Evolutionary conservation across 2,888 invertebrate genomes (phyloP).

Genomic region (Drosophila kokeensis): DNA sequence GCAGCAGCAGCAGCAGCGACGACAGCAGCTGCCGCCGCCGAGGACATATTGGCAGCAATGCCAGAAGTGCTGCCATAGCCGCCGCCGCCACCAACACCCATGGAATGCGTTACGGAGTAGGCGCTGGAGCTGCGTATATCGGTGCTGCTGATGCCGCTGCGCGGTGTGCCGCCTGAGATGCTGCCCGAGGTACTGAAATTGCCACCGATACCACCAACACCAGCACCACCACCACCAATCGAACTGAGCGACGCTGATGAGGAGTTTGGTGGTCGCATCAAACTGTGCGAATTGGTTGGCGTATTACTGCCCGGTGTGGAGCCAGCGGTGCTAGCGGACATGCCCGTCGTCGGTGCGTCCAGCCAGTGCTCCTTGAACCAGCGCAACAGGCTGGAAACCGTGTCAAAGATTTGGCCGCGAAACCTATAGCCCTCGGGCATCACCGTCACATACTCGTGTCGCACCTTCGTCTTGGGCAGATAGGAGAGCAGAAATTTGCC

Average conservation of each 20-base stretch:
- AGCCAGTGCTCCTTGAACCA: constrained; percentile 99
- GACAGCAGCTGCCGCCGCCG: background rate
- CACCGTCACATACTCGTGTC: constrained; percentile 96
- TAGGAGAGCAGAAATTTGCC: constrained; percentile 98
- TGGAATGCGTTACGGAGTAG: constrained; percentile 74
- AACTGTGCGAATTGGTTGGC: constrained; percentile 30
- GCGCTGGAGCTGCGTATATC: constrained; percentile 63
- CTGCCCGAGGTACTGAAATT: constrained; percentile 63
- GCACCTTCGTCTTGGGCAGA: constrained; percentile 92
- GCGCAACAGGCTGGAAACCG: constrained; percentile 89
- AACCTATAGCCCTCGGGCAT: constrained; percentile 97
- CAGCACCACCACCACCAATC: constrained; percentile 4
- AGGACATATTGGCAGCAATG: constrained; percentile 1
- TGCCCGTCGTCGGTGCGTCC: constrained; percentile 91
- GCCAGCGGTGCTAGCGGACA: constrained; percentile 8
- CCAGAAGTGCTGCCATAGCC: constrained; percentile 18
- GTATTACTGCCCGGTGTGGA: constrained; percentile 32
- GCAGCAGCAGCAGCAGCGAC: background rate
- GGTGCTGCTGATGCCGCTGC: constrained; percentile 64
- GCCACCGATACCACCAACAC: constrained; percentile 21
- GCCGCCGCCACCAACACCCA: constrained; percentile 29
- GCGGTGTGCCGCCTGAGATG: constrained; percentile 64
- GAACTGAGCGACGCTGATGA: constrained; percentile 12
- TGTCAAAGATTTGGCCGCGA: constrained; percentile 94
- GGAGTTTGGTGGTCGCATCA: constrained; percentile 60